Conservation (phyloP, 2,888 invertebrate species). For the Deroplatys truncata region DNA sequence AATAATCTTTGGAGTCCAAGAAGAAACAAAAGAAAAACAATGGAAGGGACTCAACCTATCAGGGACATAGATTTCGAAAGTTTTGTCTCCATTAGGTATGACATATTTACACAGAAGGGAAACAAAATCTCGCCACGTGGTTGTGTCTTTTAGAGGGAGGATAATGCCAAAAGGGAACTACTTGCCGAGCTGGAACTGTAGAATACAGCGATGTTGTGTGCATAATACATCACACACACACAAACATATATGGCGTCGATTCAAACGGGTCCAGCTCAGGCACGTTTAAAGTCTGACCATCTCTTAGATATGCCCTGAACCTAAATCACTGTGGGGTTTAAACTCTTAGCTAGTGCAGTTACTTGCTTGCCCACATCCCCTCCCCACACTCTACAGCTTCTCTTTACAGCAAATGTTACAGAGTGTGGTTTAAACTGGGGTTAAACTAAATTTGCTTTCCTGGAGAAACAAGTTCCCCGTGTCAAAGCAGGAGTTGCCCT, state of each 20-base stretch:
- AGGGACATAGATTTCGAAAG: too few relatives aligned
- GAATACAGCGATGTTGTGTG: neutral
- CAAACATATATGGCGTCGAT: neutral
- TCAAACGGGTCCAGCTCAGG: neutral
- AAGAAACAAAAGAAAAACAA: neutral
- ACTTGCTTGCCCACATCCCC: neutral
- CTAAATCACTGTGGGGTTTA: neutral
- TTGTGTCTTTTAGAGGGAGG: neutral
- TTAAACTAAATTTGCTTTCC: neutral
- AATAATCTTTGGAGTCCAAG: too few relatives aligned
- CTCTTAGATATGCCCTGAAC: neutral
- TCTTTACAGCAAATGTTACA: neutral
- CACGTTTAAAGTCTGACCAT: neutral
- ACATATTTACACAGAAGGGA: neutral
- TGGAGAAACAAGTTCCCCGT: neutral
- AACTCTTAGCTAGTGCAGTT: neutral
- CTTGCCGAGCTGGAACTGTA: neutral
- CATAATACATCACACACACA: neutral
- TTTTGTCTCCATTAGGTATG: neutral
- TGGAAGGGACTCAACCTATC: rapidly evolving
- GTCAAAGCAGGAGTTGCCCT: neutral
- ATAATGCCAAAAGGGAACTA: too few relatives aligned
- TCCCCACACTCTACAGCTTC: neutral
- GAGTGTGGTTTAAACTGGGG: neutral
- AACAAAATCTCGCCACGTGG: neutral